Evolutionary conservation across 2,797 vertebrate species (phyloP).

Genomic region (Melanogrammus aeglefinus): DNA sequence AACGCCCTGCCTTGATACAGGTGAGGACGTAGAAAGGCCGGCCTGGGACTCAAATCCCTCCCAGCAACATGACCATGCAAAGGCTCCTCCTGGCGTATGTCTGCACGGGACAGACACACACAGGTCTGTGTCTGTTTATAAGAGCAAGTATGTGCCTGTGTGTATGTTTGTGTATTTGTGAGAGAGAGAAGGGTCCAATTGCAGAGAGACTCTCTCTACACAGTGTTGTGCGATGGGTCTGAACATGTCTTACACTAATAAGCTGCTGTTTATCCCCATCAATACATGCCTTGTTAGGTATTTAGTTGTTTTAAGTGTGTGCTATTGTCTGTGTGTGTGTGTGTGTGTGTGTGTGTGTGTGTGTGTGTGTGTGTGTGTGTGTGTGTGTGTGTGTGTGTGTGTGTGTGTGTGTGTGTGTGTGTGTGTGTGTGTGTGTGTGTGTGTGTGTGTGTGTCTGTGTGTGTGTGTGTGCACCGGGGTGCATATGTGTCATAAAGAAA

Average conservation of each 20-base stretch:
- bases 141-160: not conserved
- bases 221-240: slow-evolving; percentile 21
- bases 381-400: not conserved
- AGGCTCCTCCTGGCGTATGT: not conserved
- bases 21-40: slow-evolving; percentile 26
- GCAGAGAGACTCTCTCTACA: too few relatives aligned
- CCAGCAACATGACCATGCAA: not conserved
- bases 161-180: not conserved
- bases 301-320: slow-evolving; percentile 16
- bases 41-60: too few relatives aligned
- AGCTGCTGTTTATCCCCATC: slow-evolving; percentile 12
- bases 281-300: slow-evolving; percentile 9
- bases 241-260: slow-evolving; percentile 14
- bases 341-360: not conserved
- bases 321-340: slow-evolving; percentile 6
- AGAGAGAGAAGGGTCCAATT: not conserved
- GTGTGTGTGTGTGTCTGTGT: not conserved
- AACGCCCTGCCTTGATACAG: slow-evolving; percentile 36
- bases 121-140: not conserved
- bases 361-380: not conserved
- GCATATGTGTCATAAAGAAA: slow-evolving; percentile 3
- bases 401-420: not conserved
- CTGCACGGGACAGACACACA: not conserved
- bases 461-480: not conserved
- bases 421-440: slow-evolving; percentile 9